Percentiles rank a stretch among this genome's conserved stretches.
These are phyloP conservation scores for Halesus radiatus DNA, from an alignment of 1,140 invertebrate genomes.

Conservation along the genomic window DNA sequence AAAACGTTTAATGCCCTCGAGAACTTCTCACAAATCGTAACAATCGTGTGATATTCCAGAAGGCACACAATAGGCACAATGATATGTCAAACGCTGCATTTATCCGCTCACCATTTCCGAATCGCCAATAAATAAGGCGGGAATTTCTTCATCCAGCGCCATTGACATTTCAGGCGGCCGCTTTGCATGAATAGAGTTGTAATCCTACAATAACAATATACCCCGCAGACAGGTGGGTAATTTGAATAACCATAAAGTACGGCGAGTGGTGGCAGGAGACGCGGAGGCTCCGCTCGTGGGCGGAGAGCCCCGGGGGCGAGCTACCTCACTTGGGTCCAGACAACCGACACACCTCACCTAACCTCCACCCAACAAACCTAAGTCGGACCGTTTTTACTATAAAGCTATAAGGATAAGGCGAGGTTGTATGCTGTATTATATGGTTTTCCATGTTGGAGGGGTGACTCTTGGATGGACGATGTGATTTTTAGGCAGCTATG, in stretches of 20 bases:
- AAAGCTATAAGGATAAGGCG: too few species aligned
- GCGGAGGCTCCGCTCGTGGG: neutral
- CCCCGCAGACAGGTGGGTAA: slow-evolving; percentile 20
- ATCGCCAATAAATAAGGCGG: slow-evolving; percentile 33
- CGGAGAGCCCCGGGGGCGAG: neutral
- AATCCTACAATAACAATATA: slow-evolving; percentile 19
- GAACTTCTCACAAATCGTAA: neutral
- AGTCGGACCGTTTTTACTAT: too few species aligned
- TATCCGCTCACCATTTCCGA: slow-evolving; percentile 2
- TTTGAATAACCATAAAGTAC: slow-evolving; percentile 40
- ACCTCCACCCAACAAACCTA: too few species aligned
- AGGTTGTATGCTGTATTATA: too few species aligned
- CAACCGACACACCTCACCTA: too few species aligned
- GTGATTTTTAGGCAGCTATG: too few species aligned
- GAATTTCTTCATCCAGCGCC: slow-evolving; percentile 14
- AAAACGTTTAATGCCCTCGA: too few species aligned
- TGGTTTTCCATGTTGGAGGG: too few species aligned
- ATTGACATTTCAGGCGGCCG: slow-evolving; percentile 9
- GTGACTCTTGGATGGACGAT: too few species aligned
- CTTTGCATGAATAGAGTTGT: slow-evolving; percentile 31
- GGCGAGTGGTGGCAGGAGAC: neutral
- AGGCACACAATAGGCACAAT: neutral
- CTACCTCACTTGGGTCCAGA: neutral
- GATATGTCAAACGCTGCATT: neutral
- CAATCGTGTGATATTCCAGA: slow-evolving; percentile 9